Percentiles rank a stretch among this genome's conserved stretches.
Evolutionary conservation across 2,797 vertebrate species (phyloP).

Genomic region (Pseudochirops corinnae): DNA sequence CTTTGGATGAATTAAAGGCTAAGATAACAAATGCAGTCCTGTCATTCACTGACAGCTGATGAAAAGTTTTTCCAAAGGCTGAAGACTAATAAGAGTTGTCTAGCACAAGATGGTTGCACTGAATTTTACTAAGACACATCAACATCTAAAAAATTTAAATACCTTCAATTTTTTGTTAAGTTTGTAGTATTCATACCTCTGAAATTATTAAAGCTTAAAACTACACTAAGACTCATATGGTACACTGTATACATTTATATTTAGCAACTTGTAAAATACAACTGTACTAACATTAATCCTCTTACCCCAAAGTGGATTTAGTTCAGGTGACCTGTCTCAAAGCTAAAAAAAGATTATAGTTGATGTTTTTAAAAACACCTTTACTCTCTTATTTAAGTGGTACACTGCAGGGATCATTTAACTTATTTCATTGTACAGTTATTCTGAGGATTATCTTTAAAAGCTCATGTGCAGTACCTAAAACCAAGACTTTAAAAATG

Average conservation of each 20-base stretch:
- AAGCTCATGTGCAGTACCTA: neutral
- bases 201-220: neutral
- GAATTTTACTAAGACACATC: neutral
- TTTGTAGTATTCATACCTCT: neutral
- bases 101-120: neutral
- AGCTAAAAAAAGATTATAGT: conserved; percentile 39
- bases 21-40: neutral
- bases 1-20: neutral
- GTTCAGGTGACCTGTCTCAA: conserved; percentile 37
- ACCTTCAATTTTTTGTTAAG: neutral
- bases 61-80: neutral
- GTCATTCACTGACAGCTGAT: neutral
- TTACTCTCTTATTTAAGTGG: neutral
- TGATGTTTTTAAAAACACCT: conserved; percentile 16
- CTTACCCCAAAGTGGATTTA: conserved; percentile 21
- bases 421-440: neutral
- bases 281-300: conserved; percentile 4
- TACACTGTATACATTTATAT: neutral
- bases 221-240: neutral
- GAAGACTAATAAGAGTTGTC: neutral
- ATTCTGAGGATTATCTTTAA: neutral
- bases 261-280: neutral
- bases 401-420: neutral
- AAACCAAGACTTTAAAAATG: neutral
- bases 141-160: neutral